A percentile compares a stretch with the other conserved stretches of the same genome.
Evolutionary conservation across 2,797 vertebrate species (phyloP).

Genomic region (Betta splendens): DNA sequence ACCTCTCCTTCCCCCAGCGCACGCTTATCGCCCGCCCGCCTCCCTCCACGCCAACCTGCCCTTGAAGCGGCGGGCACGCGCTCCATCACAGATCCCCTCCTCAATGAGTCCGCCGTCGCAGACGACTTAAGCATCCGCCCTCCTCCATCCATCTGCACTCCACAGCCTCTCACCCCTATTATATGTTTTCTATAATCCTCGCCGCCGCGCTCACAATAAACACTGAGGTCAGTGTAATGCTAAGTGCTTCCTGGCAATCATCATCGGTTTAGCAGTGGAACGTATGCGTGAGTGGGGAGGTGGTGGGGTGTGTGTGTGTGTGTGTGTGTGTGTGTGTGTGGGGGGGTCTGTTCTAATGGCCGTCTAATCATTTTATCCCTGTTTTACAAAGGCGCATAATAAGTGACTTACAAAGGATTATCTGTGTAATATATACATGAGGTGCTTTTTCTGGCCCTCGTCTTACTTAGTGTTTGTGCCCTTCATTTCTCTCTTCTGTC

Average conservation of each 20-base stretch:
- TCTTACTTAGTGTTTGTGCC: constrained; percentile 28
- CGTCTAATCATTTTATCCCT: constrained; percentile 74
- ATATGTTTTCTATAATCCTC: constrained; percentile 49
- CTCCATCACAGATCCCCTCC: constrained; percentile 62
- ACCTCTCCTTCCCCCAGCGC: constrained; percentile 7
- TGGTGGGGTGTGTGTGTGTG: constrained; percentile 29
- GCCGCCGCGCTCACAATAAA: constrained; percentile 50
- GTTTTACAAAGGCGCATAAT: constrained; percentile 69
- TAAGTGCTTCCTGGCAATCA: constrained; percentile 76
- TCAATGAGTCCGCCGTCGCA: constrained; percentile 59
- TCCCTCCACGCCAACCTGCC: constrained; percentile 46
- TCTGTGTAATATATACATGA: constrained; percentile 66
- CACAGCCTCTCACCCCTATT: constrained; percentile 32
- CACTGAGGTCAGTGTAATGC: constrained; percentile 65
- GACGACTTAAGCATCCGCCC: constrained; percentile 59
- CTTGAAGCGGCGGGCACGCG: constrained; percentile 60
- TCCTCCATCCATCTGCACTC: constrained; percentile 30
- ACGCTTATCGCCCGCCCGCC: constrained; percentile 9
- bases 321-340: constrained; percentile 26
- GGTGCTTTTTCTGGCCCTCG: constrained; percentile 34
- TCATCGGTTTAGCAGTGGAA: constrained; percentile 24
- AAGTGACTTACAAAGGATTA: constrained; percentile 74
- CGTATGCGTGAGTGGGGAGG: constrained; percentile 27
- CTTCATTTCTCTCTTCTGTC: constrained; percentile 18
- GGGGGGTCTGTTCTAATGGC: constrained; percentile 51